A percentile compares a stretch with the other conserved stretches of the same genome.
Evolutionary conservation across 2,113 vertebrate genomes (phyloP).

Genomic region (Tichodroma muraria): DNA sequence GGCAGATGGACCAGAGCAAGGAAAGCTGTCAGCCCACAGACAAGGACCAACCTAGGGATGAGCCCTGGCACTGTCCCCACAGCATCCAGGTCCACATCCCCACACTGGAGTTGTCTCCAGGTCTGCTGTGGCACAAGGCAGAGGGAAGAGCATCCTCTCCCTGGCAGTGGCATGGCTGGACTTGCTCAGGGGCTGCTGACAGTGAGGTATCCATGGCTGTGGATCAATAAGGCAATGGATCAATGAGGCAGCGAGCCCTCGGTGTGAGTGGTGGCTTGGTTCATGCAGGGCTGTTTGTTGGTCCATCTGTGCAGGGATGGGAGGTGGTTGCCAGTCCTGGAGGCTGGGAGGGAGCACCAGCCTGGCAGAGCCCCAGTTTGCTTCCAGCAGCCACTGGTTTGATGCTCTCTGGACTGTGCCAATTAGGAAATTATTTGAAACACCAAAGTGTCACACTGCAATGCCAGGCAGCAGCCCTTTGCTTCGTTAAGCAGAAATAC

Average conservation of each 20-base stretch:
- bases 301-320: not conserved
- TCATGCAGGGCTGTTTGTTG: not conserved
- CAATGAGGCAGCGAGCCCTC: not conserved
- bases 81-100: not conserved
- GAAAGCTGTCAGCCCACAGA: not conserved
- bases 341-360: not conserved
- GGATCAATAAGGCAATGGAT: not conserved
- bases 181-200: not conserved
- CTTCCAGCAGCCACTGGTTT: not conserved
- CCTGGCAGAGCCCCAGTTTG: not conserved
- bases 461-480: not conserved
- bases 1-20: not conserved
- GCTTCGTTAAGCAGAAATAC: not conserved
- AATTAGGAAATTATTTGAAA: not conserved
- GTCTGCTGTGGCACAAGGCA: not conserved
- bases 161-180: not conserved
- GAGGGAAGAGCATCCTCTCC: not conserved
- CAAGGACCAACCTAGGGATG: not conserved
- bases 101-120: not conserved
- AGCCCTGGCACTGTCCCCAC: not conserved
- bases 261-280: rapidly evolving
- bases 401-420: not conserved
- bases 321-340: not conserved
- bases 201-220: not conserved
- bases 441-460: rapidly evolving